These are phyloP conservation scores for Chelonus formosanus DNA, from an alignment of 2,888 invertebrate species.

Conservation along the genomic window DNA sequence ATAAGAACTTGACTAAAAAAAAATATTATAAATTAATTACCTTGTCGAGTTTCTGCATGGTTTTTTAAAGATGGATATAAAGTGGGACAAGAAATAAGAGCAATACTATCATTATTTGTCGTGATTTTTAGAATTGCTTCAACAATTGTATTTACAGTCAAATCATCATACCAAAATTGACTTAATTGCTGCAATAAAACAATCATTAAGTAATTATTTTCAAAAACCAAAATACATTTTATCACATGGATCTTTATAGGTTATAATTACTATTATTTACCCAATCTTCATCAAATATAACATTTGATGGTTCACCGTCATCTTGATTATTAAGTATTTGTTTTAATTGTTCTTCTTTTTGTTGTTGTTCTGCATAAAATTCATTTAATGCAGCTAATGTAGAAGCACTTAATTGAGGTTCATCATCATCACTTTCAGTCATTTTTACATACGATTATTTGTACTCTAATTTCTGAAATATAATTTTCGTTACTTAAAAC, in stretches of 20 bases:
- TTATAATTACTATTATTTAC: constrained; percentile 64
- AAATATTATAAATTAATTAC: constrained; percentile 54
- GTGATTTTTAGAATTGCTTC: constrained; percentile 72
- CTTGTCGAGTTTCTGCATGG: constrained; percentile 65
- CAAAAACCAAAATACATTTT: neutral
- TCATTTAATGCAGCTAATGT: constrained; percentile 80
- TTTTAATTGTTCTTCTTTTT: constrained; percentile 70
- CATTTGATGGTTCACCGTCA: constrained; percentile 51
- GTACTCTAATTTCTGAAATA: too few relatives aligned
- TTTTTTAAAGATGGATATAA: constrained; percentile 76
- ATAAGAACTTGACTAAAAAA: constrained; percentile 33
- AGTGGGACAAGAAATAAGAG: constrained; percentile 89
- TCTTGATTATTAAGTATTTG: constrained; percentile 45
- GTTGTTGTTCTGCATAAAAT: constrained; percentile 78
- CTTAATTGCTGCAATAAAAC: constrained; percentile 83
- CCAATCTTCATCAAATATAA: constrained; percentile 83
- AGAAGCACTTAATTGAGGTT: constrained; percentile 73
- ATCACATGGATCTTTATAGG: neutral
- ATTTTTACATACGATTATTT: constrained; percentile 35
- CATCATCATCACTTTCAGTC: constrained; percentile 68
- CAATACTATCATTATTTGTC: constrained; percentile 72
- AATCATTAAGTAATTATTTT: neutral
- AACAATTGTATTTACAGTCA: constrained; percentile 78
- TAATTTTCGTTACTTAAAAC: too few relatives aligned
- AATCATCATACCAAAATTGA: constrained; percentile 95